Evolutionary conservation across 2,888 invertebrate genomes (phyloP), one percentile per base, ranked within the genome.

Genomic region (Diarsia rubi): DNA sequence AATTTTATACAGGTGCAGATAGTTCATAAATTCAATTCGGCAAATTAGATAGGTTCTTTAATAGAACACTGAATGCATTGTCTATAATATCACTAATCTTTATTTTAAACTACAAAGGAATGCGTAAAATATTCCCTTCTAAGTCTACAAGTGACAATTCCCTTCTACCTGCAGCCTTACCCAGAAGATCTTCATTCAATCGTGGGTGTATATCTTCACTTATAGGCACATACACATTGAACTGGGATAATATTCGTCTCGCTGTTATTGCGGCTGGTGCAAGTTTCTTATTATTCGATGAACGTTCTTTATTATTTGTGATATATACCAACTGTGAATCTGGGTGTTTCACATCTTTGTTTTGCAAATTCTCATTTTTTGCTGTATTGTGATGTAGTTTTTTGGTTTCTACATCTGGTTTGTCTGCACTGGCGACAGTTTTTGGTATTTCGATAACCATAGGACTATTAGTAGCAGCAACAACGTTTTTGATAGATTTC

Each of bases 181-280:
- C 75, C 52, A 54, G 19, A 14, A 4, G 31, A 0, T 42, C 67
- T 24, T 68, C 64, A 59, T 52, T 47, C 19, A 21, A 31, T 12
- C 1, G n/a, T 8, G 52, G 64, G 1, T 19, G 12, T 0, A 87
- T 37, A 60, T 85, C 85, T 63, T 86, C 87, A 79, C 76, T 86
- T 31, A 86, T 73, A 19, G 85, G 85, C 47, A 86, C 79, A 45
- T 87, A 79, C 14, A 75, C 69, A 66, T 70, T 73, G 5, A 68
- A 76, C 19, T 65, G 37, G 2, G 67, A 12, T 14, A 27, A 59
- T 37, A 37, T 37, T 64, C 64, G 70, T 44, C 82, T 68, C 0
- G 64, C 37, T 2, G 73, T 57, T 54, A 75, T 80, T 49, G 6
- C 37, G 6, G 16, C n/a, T 62, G n/a, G 8, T n/a, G 42, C 14